Percentiles rank a stretch among this genome's conserved stretches.
Conservation (phyloP, 2,888 invertebrate genomes). For the Pyrrhosoma nymphula region DNA sequence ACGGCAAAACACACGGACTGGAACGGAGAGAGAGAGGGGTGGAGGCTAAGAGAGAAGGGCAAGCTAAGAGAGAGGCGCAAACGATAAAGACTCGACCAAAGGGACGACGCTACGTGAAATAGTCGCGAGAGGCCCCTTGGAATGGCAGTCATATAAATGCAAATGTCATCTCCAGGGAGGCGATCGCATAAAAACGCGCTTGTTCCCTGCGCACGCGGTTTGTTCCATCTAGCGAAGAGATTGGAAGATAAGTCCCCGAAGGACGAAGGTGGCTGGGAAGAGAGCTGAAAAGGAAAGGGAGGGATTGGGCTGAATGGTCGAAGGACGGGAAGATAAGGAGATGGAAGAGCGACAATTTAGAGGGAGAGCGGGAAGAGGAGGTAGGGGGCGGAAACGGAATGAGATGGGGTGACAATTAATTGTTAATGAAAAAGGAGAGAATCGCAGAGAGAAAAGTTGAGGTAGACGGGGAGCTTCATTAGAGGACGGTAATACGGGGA, state of each 20-base stretch:
- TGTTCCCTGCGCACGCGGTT: constrained; percentile 25
- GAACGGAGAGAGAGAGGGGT: background rate
- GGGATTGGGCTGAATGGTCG: background rate
- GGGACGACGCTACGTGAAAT: constrained; percentile 36
- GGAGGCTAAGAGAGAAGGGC: background rate
- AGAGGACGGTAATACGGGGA: background rate
- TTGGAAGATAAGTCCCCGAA: background rate
- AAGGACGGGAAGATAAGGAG: background rate
- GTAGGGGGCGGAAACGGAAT: background rate
- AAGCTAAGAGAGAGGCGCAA: background rate
- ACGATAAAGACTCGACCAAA: background rate
- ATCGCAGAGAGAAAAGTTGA: background rate
- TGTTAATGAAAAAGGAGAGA: background rate
- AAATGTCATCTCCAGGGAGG: constrained; percentile 51
- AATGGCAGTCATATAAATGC: constrained; percentile 61
- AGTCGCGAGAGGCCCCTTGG: background rate
- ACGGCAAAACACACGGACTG: background rate
- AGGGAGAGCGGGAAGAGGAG: background rate
- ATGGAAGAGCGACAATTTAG: background rate
- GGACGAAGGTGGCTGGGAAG: background rate
- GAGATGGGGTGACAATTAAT: background rate
- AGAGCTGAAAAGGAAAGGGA: background rate
- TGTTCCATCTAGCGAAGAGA: constrained; percentile 41
- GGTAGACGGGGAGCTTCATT: background rate
- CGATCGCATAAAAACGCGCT: constrained; percentile 46